Evolutionary conservation across 2,888 invertebrate species (phyloP), one percentile per base, ranked within the genome.

Genomic region (Drosophila emarginata): DNA sequence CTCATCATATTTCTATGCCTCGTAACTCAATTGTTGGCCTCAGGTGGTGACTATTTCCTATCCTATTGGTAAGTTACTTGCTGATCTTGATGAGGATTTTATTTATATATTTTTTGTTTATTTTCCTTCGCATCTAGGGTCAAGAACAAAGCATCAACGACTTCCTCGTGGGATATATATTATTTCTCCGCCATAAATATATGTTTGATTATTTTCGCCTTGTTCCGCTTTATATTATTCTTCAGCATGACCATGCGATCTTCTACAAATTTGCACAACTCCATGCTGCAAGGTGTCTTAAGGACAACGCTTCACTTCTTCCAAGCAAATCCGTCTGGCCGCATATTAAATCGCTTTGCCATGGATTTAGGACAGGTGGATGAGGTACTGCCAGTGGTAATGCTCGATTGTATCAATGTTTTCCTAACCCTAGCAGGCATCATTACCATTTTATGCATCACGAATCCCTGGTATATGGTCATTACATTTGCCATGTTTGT

Each of bases 241-340:
- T 96, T 96, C 91, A 93, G 93, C 79, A 93, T 95, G 21, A 96
- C 95, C 90, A 95, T 96, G 93, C 94, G 93, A 5, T 94, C 97
- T 0, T 96, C 97, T 0, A 93, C 94, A 70, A 94, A 93, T 69
- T 93, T 98, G 2, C 97, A 98, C 91, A 94, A 95, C 80, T 93
- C 92, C 14, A 97, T 98, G 97, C 97, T 97, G 91, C 92, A 93
- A 50, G 94, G 95, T 54, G 93, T 98, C 80, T 92, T 97, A 4
- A 93, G 95, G 68, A 94, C 96, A 0, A 95, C 95, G 0, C 96
- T 97, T 94, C 91, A 94, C 26, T 98, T 98, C 92, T 98, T 98
- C 89, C 96, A 97, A 82, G 94, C 93, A 0, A 98, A 97, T 92
- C 95, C 97, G 4, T 95, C 95, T 59, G 96, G 96, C 4, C 90